Evolutionary conservation across 1,140 invertebrate species (phyloP).

Genomic region (Scaptomyza pallida): DNA sequence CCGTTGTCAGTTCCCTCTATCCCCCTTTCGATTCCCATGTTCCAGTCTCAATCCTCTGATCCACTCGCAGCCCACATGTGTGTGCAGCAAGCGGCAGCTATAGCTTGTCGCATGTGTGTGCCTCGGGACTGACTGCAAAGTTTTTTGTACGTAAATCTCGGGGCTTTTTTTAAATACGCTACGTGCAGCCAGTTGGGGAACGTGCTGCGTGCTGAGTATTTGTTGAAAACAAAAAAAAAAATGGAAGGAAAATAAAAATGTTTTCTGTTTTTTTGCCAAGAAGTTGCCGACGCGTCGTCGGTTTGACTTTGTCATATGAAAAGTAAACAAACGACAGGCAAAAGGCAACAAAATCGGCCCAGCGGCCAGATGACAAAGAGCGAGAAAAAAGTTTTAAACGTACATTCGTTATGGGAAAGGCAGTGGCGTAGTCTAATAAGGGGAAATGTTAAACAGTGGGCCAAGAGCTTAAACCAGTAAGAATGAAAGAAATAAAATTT

Average conservation of each 20-base stretch:
- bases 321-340: conserved; percentile 79
- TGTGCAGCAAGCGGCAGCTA: neutral
- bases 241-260: conserved; percentile 34
- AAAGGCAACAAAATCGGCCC: conserved; percentile 66
- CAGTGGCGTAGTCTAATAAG: conserved; percentile 33
- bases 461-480: too few relatives aligned
- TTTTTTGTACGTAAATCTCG: conserved; percentile 74
- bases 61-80: conserved; percentile 37
- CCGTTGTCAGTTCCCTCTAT: conserved; percentile 60
- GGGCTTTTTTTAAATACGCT: conserved; percentile 74
- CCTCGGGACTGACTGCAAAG: conserved; percentile 42
- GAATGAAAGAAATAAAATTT: too few relatives aligned
- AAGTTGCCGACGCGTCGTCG: conserved; percentile 73
- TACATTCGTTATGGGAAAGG: conserved; percentile 4
- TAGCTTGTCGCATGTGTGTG: conserved; percentile 52
- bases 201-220: conserved; percentile 77
- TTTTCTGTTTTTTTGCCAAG: conserved; percentile 50
- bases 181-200: conserved; percentile 62
- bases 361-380: conserved; percentile 17
- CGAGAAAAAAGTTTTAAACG: neutral
- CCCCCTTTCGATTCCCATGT: conserved; percentile 5
- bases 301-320: conserved; percentile 81
- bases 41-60: conserved; percentile 8
- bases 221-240: conserved; percentile 49
- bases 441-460: neutral